A percentile compares a stretch with the other conserved stretches of the same genome.
phyloP scores from a whole-genome alignment of 2,113 vertebrate genomes.

The Manacus vitellinus region DNA sequence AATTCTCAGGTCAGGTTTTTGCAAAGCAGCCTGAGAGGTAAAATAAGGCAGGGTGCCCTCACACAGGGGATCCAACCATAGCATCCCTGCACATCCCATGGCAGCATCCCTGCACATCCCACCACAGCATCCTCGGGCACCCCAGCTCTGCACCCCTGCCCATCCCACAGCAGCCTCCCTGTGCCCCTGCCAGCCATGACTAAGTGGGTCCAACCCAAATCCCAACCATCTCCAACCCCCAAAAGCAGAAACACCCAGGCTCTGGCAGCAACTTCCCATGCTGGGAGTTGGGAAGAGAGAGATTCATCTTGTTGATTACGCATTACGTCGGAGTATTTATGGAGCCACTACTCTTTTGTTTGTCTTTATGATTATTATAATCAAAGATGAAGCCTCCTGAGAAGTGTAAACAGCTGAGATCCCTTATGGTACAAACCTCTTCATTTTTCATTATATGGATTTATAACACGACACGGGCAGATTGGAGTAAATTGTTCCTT shows the following conservation, averaged over 20 bases:
- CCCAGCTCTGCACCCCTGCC: not conserved
- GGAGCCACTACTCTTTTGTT: constrained; percentile 50
- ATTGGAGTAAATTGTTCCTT: constrained; percentile 27
- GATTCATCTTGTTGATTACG: not conserved
- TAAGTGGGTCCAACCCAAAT: not conserved
- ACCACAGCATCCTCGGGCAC: not conserved
- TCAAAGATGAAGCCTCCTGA: constrained; percentile 39
- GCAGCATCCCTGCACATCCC: not conserved
- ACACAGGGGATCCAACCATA: fast-evolving
- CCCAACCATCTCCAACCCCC: not conserved
- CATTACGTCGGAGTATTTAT: not conserved
- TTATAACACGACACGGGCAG: not conserved
- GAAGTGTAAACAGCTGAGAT: constrained; percentile 48
- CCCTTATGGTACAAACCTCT: constrained; percentile 19
- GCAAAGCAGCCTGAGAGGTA: not conserved
- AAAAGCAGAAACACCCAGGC: not conserved
- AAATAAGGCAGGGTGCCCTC: not conserved
- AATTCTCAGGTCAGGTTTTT: not conserved
- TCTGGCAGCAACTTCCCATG: not conserved
- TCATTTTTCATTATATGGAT: constrained; percentile 37
- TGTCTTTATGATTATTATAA: constrained; percentile 61
- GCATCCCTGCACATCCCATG: not conserved
- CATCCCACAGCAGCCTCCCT: not conserved
- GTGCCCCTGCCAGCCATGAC: not conserved
- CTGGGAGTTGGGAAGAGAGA: not conserved